Conservation (phyloP, 2,888 invertebrate genomes). For the Watsonalla binaria region DNA sequence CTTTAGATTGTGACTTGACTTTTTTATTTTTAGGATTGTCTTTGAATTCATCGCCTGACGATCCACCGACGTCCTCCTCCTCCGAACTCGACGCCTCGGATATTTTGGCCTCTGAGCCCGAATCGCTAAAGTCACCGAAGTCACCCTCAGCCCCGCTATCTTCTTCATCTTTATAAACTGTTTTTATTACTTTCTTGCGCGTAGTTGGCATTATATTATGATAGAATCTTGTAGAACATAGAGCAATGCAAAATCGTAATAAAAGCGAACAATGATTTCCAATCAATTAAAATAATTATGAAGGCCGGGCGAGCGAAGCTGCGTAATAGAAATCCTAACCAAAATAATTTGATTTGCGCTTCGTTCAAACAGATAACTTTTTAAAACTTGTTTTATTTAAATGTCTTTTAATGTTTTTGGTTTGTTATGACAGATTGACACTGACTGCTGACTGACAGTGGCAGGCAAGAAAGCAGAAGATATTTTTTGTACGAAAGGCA, state of each 20-base stretch:
- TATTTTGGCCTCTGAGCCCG: slow-evolving; percentile 71
- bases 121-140: slow-evolving; percentile 67
- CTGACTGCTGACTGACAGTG: too few species aligned
- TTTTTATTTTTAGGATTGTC: slow-evolving; percentile 25
- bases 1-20: slow-evolving; percentile 13
- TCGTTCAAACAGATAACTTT: too few species aligned
- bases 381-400: too few species aligned
- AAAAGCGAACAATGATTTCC: neutral
- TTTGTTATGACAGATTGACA: too few species aligned
- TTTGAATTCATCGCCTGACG: slow-evolving; percentile 54
- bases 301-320: too few species aligned
- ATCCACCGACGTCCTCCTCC: slow-evolving; percentile 40
- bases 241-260: neutral
- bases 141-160: slow-evolving; percentile 55
- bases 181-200: slow-evolving; percentile 63
- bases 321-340: too few species aligned
- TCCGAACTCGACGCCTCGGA: slow-evolving; percentile 54
- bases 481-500: too few species aligned
- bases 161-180: slow-evolving; percentile 62
- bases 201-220: slow-evolving; percentile 54
- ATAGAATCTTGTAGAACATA: neutral
- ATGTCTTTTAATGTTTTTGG: too few species aligned
- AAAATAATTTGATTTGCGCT: too few species aligned
- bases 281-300: too few species aligned
- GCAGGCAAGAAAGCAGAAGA: too few species aligned